Base-by-base conservation (phyloP, 2,888 invertebrate species). In the Drosophila prolongata region DNA sequence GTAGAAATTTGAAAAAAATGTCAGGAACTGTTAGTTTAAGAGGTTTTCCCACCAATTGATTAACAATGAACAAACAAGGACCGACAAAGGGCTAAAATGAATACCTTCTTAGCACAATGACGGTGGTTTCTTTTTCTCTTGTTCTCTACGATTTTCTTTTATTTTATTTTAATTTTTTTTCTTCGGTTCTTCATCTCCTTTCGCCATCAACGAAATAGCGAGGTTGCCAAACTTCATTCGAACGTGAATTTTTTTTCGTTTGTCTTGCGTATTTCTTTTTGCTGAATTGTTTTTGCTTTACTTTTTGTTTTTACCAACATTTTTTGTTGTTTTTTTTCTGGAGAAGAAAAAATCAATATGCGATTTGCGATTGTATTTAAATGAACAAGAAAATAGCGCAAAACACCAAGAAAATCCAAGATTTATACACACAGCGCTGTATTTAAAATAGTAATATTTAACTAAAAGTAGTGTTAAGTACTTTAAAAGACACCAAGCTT, bases 321-420 rank as follows among this genome's bases (percentile, higher is more conserved):
- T 61, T 43, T 59, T 42, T 35, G 27, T 46, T 8, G 44, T 44
- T 43, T 43, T 44, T 30, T 55, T 68, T 64, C 46, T 69, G 62
- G 61, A 58, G 38, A 9, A 58, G 61, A 61, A 79, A 79, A 79
- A 79, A 79, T 79, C 80, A 80, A 79, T 80, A 80, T 62, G 73
- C 70, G 66, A 19, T 47, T 47, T 43, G 67, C 77, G 67, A 66
- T 69, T 79, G 79, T 77, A 72, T 77, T 67, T 70, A 79, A 79
- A 77, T 79, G 64, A 79, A 62, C 53, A 56, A 61, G 13, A 60
- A 65, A 46, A 61, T 44, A 14, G 35, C 40, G 13, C 9, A 57
- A 40, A 40, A 13, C 6, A 34, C 11, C 24, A 14, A 40, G 16
- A 14, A 56, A 46, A 8, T 37, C 34, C 43, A 57, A 19, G 30